Conservation (phyloP, 2,797 vertebrate genomes). For the Coranthus polyacanthus region DNA sequence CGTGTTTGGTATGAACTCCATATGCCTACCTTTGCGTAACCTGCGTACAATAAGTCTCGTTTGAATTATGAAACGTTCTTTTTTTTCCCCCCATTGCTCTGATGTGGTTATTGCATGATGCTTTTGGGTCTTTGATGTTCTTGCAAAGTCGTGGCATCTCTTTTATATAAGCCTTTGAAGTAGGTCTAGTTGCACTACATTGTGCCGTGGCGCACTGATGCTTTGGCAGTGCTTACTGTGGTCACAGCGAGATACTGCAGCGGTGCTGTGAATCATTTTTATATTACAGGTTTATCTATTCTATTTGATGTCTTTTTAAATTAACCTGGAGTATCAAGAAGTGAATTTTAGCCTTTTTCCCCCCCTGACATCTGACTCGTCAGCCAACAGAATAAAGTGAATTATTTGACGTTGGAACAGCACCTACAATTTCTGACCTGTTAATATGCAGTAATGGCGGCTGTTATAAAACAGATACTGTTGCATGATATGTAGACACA, state of each 20-base stretch:
- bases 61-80: constrained; percentile 59
- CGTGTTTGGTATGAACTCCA: constrained; percentile 24
- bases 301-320: constrained; percentile 72
- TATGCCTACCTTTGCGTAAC: constrained; percentile 29
- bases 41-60: constrained; percentile 22
- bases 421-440: constrained; percentile 17
- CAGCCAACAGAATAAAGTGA: constrained; percentile 16
- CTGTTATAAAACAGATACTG: constrained; percentile 2
- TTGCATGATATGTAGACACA: constrained; percentile 28
- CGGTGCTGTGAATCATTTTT: constrained; percentile 43
- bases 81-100: constrained; percentile 43
- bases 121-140: constrained; percentile 76
- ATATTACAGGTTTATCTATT: constrained; percentile 63
- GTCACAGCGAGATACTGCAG: constrained; percentile 70
- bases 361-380: constrained; percentile 17
- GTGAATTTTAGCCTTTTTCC: constrained; percentile 7
- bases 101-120: constrained; percentile 75
- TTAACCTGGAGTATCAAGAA: constrained; percentile 44
- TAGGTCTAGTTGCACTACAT: constrained; percentile 53
- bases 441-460: constrained; percentile 2
- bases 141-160: constrained; percentile 69
- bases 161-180: constrained; percentile 78
- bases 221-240: constrained; percentile 60
- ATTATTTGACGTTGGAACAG: constrained; percentile 29
- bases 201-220: constrained; percentile 45